These are phyloP conservation scores for Fundulus diaphanus DNA, from an alignment of 2,797 vertebrate species.

Conservation along the genomic window DNA sequence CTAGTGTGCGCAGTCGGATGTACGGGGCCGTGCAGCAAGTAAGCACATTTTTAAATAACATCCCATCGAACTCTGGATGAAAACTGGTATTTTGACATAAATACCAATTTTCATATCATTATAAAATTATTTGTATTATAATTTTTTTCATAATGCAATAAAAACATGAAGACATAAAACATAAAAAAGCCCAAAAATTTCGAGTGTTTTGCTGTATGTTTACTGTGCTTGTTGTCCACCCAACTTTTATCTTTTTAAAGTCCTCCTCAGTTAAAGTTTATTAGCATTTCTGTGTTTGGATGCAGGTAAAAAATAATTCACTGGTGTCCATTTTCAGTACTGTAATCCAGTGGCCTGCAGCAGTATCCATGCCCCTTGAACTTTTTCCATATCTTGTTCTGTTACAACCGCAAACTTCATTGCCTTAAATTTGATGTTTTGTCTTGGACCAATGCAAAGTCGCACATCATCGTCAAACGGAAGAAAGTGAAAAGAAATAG, in stretches of 20 bases:
- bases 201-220: slow-evolving; percentile 24
- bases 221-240: slow-evolving; percentile 13
- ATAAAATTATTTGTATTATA: no score
- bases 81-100: not conserved
- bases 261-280: slow-evolving; percentile 46
- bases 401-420: not conserved
- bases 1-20: slow-evolving; percentile 26
- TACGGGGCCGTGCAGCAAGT: slow-evolving; percentile 29
- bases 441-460: not conserved
- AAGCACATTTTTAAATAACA: slow-evolving; percentile 45
- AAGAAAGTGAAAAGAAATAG: not conserved
- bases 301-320: not conserved
- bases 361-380: not conserved
- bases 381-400: not conserved
- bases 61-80: not conserved
- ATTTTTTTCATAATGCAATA: not conserved
- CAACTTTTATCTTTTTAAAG: slow-evolving; percentile 29
- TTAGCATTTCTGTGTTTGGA: slow-evolving; percentile 29
- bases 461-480: no score
- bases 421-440: not conserved
- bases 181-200: not conserved
- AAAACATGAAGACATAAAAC: not conserved
- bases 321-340: not conserved
- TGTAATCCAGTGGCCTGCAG: not conserved
- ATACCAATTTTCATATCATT: no score